Conservation (phyloP, 1,140 invertebrate species). For the Akabosia matsudoensis region DNA sequence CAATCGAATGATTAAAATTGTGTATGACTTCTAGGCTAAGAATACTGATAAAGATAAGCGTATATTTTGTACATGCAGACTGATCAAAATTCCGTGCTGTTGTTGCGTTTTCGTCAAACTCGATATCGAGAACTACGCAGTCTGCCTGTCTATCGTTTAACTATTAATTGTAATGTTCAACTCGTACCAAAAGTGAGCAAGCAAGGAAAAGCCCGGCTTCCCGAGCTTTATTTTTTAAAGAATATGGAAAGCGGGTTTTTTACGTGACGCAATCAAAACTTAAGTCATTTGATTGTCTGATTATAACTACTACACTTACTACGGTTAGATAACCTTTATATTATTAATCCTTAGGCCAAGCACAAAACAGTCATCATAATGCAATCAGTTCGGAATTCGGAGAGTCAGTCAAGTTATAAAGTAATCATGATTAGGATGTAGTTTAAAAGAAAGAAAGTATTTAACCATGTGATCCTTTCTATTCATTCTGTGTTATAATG, state of each 20-base stretch:
- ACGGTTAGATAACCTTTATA: not conserved
- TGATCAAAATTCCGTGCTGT: constrained; percentile 19
- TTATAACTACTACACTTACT: not conserved
- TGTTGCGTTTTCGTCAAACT: constrained; percentile 6
- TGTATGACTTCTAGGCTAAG: not conserved
- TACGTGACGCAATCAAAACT: constrained; percentile 20
- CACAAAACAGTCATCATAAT: constrained; percentile 16
- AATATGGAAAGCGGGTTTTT: constrained; percentile 12
- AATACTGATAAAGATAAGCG: not conserved
- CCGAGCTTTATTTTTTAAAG: constrained; percentile 17
- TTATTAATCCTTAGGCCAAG: not conserved
- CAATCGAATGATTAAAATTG: not conserved
- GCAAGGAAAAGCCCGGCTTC: constrained; percentile 2
- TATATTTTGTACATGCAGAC: constrained; percentile 9
- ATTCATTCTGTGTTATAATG: constrained; percentile 10
- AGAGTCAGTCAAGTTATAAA: not conserved
- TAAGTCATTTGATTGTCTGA: constrained; percentile 19
- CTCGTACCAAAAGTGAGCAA: constrained; percentile 8
- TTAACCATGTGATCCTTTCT: constrained; percentile 22
- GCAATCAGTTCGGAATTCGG: constrained; percentile 11
- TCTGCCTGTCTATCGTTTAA: not conserved
- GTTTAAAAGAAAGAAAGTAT: no score
- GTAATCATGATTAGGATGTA: not conserved
- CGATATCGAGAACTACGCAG: not conserved
- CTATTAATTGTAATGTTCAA: constrained; percentile 22